Evolutionary conservation across 2,113 vertebrate genomes (phyloP).

Genomic region (Maylandia zebra): DNA sequence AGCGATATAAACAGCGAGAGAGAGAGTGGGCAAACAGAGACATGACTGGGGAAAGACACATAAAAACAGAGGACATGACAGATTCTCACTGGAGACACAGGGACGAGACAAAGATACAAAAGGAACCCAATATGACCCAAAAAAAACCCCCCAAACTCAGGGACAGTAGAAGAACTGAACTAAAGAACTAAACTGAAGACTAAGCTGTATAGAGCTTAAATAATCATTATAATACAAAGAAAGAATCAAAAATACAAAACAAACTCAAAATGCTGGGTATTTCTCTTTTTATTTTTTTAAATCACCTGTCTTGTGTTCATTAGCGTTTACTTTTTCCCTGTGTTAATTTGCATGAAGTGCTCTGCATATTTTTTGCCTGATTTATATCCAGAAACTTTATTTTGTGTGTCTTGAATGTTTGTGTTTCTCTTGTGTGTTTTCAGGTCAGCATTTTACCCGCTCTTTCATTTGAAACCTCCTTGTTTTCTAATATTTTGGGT

Average conservation of each 20-base stretch:
- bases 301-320: not conserved
- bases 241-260: not conserved
- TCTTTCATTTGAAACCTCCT: not conserved
- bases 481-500: not conserved
- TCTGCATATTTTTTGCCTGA: not conserved
- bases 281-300: not conserved
- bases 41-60: not conserved
- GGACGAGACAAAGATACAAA: not conserved
- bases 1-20: not conserved
- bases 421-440: not conserved
- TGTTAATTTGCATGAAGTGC: not conserved
- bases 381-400: not conserved
- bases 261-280: not conserved
- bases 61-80: not conserved
- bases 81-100: not conserved
- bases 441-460: not conserved
- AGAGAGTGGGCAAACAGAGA: not conserved
- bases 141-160: rapidly evolving
- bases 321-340: not conserved
- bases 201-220: not conserved
- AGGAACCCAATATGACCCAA: not conserved
- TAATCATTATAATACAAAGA: not conserved
- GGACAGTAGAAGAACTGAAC: not conserved
- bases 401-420: not conserved
- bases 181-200: not conserved